Evolutionary conservation across 2,888 invertebrate genomes (phyloP).

Genomic region (Pheosia gnoma): DNA sequence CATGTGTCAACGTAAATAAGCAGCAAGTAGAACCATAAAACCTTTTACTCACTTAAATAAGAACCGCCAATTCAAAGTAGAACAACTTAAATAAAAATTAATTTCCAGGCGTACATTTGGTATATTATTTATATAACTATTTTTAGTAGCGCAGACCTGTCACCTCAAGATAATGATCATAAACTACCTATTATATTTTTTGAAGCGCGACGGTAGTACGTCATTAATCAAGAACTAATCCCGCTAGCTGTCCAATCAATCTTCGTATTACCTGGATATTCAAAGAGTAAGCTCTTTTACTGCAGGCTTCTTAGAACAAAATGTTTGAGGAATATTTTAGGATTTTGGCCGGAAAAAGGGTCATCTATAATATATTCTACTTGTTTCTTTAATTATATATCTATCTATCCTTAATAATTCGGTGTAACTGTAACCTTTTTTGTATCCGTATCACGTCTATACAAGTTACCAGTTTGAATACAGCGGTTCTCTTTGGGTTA

Average conservation of each 20-base stretch:
- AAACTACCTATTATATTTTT: background rate
- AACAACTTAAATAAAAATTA: too few relatives aligned
- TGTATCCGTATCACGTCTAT: conserved; percentile 54
- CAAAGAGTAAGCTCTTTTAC: background rate
- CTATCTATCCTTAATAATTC: conserved; percentile 10
- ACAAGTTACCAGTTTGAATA: conserved; percentile 61
- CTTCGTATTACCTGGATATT: background rate
- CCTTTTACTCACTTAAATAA: too few relatives aligned
- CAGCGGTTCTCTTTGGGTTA: conserved; percentile 53
- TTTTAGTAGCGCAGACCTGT: background rate
- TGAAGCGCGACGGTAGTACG: background rate
- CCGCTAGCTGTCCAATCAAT: conserved; percentile 2
- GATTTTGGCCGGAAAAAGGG: too few relatives aligned
- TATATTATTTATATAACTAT: too few relatives aligned
- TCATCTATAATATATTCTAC: too few relatives aligned
- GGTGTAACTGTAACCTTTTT: conserved; percentile 37
- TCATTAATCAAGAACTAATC: conserved; percentile 7
- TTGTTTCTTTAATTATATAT: too few relatives aligned
- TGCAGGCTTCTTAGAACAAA: too few relatives aligned
- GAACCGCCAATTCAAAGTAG: too few relatives aligned
- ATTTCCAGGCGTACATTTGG: too few relatives aligned
- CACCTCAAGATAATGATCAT: conserved; percentile 3
- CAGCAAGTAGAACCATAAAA: too few relatives aligned
- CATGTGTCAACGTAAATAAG: too few relatives aligned
- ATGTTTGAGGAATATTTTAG: too few relatives aligned